These are phyloP conservation scores for Troides aeacus DNA, from an alignment of 2,888 invertebrate species.

Conservation along the genomic window DNA sequence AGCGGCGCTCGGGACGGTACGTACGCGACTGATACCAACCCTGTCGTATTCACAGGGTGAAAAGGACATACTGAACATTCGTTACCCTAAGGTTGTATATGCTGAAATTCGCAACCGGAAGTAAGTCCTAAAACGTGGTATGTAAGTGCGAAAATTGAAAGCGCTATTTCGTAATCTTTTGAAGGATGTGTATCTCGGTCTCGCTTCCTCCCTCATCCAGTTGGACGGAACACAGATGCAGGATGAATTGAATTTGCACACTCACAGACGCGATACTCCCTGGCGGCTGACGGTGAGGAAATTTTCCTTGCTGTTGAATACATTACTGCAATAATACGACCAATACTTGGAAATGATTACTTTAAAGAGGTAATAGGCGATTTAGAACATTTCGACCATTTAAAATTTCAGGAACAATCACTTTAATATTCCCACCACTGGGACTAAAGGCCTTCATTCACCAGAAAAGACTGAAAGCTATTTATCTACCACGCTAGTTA, in stretches of 20 bases:
- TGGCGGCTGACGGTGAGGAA: constrained; percentile 44
- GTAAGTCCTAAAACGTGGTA: constrained; percentile 30
- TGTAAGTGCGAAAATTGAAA: constrained; percentile 31
- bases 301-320: constrained; percentile 39
- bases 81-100: constrained; percentile 45
- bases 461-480: no score
- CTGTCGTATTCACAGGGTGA: constrained; percentile 67
- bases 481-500: no score
- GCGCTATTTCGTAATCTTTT: constrained; percentile 44
- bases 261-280: constrained; percentile 50
- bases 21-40: constrained; percentile 71
- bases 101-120: constrained; percentile 36
- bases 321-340: constrained; percentile 35
- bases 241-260: constrained; percentile 74
- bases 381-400: neutral
- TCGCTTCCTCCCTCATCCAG: constrained; percentile 66
- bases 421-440: no score
- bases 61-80: constrained; percentile 62
- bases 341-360: constrained; percentile 6
- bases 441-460: no score
- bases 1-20: constrained; percentile 69
- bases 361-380: constrained; percentile 1
- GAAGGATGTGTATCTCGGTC: constrained; percentile 66
- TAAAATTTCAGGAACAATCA: no score
- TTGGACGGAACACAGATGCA: constrained; percentile 70